phyloP scores from a whole-genome alignment of 2,888 invertebrate species.

The Epiblema foenella region DNA sequence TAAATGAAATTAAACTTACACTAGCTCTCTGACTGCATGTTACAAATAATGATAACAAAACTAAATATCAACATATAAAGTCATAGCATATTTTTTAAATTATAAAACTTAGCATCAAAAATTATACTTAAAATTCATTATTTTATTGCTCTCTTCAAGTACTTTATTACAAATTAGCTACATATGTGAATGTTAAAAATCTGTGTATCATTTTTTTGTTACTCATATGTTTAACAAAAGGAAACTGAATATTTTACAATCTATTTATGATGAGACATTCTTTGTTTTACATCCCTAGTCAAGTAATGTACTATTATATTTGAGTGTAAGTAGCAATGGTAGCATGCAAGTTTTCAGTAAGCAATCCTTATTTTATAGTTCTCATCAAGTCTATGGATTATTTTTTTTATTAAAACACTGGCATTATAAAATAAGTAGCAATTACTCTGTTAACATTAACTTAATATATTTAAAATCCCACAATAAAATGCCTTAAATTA shows the following conservation, averaged over 20 bases:
- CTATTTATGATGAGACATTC: no score
- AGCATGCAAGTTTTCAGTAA: conserved; percentile 3
- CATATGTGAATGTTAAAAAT: conserved; percentile 12
- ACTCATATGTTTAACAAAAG: not conserved
- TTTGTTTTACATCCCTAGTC: no score
- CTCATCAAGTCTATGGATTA: not conserved
- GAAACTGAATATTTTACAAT: not conserved
- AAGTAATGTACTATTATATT: not conserved
- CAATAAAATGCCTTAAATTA: conserved; percentile 26
- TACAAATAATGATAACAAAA: conserved; percentile 43
- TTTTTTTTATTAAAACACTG: not conserved
- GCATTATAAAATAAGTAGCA: not conserved
- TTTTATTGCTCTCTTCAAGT: conserved; percentile 37
- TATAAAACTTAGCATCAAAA: conserved; percentile 41
- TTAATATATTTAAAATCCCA: conserved; percentile 8
- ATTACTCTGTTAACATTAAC: not conserved
- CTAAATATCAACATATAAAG: conserved; percentile 40
- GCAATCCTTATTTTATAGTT: not conserved
- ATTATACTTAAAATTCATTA: conserved; percentile 31
- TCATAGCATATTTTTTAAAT: conserved; percentile 36
- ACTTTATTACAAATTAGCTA: conserved; percentile 15
- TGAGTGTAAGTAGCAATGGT: conserved; percentile 7
- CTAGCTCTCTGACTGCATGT: conserved; percentile 40
- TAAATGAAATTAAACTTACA: conserved; percentile 32
- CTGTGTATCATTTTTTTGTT: not conserved